Percentiles rank a stretch among this genome's conserved stretches.
Conservation (phyloP, 1,140 invertebrate genomes). For the Planococcus citri region DNA sequence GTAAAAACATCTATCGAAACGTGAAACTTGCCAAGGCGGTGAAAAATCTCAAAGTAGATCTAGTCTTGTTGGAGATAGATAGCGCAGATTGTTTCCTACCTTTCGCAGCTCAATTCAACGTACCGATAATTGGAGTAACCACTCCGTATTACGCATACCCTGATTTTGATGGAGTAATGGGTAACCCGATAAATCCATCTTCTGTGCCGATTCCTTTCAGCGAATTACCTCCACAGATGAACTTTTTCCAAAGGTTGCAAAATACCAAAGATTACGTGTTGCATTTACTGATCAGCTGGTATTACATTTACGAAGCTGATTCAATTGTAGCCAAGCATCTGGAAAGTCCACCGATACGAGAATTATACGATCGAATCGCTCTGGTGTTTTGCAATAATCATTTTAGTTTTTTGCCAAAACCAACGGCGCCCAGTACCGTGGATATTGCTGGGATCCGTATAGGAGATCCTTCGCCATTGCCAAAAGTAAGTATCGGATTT, state of each 20-base stretch:
- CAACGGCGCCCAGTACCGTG: constrained; percentile 37
- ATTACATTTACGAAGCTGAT: not conserved
- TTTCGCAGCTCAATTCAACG: not conserved
- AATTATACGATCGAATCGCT: constrained; percentile 29
- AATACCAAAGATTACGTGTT: constrained; percentile 32
- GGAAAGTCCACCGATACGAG: constrained; percentile 25
- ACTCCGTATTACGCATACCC: not conserved
- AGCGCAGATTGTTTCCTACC: not conserved
- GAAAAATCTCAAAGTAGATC: not conserved
- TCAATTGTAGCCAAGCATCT: not conserved
- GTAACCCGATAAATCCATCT: constrained; percentile 24
- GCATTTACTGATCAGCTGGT: not conserved
- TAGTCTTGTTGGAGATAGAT: not conserved
- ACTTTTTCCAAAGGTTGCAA: constrained; percentile 39
- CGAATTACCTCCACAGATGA: constrained; percentile 38
- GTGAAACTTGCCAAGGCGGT: no score
- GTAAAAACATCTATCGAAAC: no score
- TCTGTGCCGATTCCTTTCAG: constrained; percentile 43
- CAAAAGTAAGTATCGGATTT: constrained; percentile 21
- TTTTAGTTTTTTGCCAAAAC: constrained; percentile 37
- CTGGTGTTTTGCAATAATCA: constrained; percentile 45
- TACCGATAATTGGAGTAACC: not conserved
- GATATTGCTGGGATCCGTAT: constrained; percentile 46
- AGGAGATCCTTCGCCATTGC: constrained; percentile 26
- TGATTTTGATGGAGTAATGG: not conserved